Percentiles rank a stretch among this genome's conserved stretches.
Conservation (phyloP, 2,113 vertebrate genomes). For the Nettapus auritus region DNA sequence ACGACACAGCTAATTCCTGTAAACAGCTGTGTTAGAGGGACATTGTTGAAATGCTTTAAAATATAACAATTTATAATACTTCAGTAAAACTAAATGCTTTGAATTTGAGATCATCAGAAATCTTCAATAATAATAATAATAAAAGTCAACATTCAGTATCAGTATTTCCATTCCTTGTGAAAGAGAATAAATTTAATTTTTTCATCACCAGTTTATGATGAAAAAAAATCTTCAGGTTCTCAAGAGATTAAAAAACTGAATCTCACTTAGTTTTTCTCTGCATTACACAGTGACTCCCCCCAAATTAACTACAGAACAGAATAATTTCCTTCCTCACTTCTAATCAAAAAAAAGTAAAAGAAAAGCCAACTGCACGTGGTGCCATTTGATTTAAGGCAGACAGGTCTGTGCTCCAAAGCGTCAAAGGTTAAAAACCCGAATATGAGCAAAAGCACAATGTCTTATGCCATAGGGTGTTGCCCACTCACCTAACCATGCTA, state of each 20-base stretch:
- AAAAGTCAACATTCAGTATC: not conserved
- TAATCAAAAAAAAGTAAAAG: not conserved
- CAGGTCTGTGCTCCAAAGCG: not conserved
- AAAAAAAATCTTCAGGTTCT: not conserved
- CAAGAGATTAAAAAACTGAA: not conserved
- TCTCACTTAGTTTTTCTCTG: not conserved
- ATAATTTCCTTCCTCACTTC: not conserved
- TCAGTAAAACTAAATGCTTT: not conserved
- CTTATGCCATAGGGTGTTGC: not conserved
- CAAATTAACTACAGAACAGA: not conserved
- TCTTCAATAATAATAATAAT: too few species aligned
- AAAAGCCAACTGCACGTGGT: not conserved
- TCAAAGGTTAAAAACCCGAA: fast-evolving
- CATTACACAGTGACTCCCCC: not conserved
- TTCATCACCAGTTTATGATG: not conserved
- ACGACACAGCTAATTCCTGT: not conserved
- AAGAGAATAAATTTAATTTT: not conserved
- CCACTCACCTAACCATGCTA: fast-evolving
- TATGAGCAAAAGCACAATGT: not conserved
- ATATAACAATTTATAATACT: not conserved
- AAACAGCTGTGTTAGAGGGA: not conserved
- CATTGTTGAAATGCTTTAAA: not conserved
- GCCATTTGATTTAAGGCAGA: not conserved
- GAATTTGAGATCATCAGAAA: not conserved
- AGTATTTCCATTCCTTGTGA: not conserved